Evolutionary conservation across 2,797 vertebrate species (phyloP), one percentile per base, ranked within the genome.

Genomic region (Enteromius argenteus): DNA sequence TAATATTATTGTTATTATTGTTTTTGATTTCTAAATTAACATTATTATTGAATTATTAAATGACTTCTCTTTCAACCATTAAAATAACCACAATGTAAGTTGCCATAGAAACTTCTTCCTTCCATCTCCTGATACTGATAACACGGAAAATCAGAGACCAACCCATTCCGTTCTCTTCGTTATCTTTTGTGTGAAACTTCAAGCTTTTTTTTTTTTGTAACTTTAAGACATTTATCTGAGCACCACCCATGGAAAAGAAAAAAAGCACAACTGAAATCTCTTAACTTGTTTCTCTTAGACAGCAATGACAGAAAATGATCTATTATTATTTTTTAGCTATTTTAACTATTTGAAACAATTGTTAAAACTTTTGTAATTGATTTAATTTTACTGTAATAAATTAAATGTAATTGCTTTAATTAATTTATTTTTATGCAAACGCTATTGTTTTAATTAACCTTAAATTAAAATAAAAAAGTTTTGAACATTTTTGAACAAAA

Each of bases 31-130:
- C 58, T 62, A 5, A 27, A 62, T 30, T 62, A 13, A 62, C 11
- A 60, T 27, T 27, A 60, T 60, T 60, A 27, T 27, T 5, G 58
- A 27, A 14, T 60, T 60, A 27, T 27, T 62, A 62, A 14, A 27
- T 14, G 58, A 60, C 11, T 64, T 32, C 5, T 64, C 62, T 19
- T 32, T 35, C 42, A 42, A 42, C 13, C 44, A 46, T 4, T 46
- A 46, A 46, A 46, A 46, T 92, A 90, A 91, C 90, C 90, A 87
- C 89, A 89, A 88, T 49, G 67, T 87, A 91, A 76, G 90, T 93
- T 91, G 89, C 91, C 91, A 81, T 93, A 92, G 90, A 91, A 89
- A 93, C 78, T 35, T 64, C 86, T 87, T 86, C 80, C 71, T 86
- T 88, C 84, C 87, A 77, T 88, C 87, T 81, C 83, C 69, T 85